Percentiles rank a stretch among this genome's conserved stretches.
phyloP scores from a whole-genome alignment of 2,797 vertebrate genomes.

The Lithobates pipiens region DNA sequence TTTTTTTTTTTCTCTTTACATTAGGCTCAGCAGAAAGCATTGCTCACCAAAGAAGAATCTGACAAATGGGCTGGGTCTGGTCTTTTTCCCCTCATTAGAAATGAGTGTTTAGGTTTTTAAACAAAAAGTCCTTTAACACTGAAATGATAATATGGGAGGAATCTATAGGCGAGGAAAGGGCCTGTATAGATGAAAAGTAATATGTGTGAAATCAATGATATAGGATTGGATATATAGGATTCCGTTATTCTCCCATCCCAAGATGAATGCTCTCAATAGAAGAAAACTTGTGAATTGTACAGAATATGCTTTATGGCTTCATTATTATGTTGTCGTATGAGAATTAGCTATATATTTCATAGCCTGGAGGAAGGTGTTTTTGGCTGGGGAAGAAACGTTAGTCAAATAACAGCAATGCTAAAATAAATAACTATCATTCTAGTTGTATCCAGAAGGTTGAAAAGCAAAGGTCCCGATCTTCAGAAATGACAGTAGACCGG shows the following conservation, averaged over 20 bases:
- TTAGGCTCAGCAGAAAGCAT: slow-evolving; percentile 47
- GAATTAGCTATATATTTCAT: slow-evolving; percentile 12
- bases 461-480: not conserved
- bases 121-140: slow-evolving; percentile 72
- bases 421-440: not conserved
- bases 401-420: not conserved
- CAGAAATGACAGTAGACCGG: not conserved
- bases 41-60: slow-evolving; percentile 68
- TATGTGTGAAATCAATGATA: slow-evolving; percentile 66
- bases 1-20: slow-evolving; percentile 10
- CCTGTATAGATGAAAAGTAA: slow-evolving; percentile 64
- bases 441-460: not conserved
- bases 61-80: slow-evolving; percentile 83
- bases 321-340: not conserved
- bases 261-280: not conserved
- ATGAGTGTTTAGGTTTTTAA: slow-evolving; percentile 76
- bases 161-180: slow-evolving; percentile 72
- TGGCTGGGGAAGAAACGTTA: slow-evolving; percentile 18
- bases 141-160: slow-evolving; percentile 79
- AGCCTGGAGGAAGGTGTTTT: slow-evolving; percentile 2
- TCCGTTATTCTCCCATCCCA: not conserved
- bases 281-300: slow-evolving; percentile 17
- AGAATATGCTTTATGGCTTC: not conserved
- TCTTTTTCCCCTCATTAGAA: slow-evolving; percentile 84
- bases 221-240: not conserved